Base-by-base conservation (phyloP, 2,888 invertebrate genomes). In the Pristionchus mayeri region DNA sequence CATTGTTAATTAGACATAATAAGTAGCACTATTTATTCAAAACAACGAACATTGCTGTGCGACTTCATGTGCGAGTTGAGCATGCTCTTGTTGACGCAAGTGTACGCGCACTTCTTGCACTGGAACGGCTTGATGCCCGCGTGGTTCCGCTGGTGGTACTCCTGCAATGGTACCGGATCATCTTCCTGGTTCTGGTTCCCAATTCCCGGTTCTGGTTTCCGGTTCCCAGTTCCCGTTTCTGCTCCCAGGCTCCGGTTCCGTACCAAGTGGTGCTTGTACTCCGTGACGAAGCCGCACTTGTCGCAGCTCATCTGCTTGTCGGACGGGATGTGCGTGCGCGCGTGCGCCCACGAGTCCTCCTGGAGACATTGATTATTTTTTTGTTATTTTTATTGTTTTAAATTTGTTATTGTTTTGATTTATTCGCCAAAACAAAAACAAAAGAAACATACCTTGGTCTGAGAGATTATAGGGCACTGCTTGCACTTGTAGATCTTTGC, bases 21-120 rank as follows among this genome's bases (percentile, higher is more conserved):
- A 6, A 40, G 2, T 27, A 27, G 63, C 13, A 34, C 0, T 34
- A 63, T 63, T 3, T 9, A 13, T 30, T 63, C 27, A 57, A 57
- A 57, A 30, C 1, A 3, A 60, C 83, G 67, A 13, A 93, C 93
- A 87, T 94, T 94, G 13, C 94, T 94, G 93, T 99, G 99, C 0
- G 97, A 97, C 93, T 99, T 99, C 93, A 97, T 95, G 93, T 99
- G 99, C 0, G 97, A 98, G 94, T 97, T 98, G 84, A 99, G 94
- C 99, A 99, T 99, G 0, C 98, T 98, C 93, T 98, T 97, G 94
- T 97, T 98, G n/a, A 98, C 97, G 93, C 98, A 98, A 7, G 90
- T 86, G 87, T 92, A 92, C 24, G 88, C 84, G 86, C 92, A 92
- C 86, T 91, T 92, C 85, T 87, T 87, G 87, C 92, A 92, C 81